phyloP scores from a whole-genome alignment of 2,113 vertebrate species.

The Nycticebus coucang region DNA sequence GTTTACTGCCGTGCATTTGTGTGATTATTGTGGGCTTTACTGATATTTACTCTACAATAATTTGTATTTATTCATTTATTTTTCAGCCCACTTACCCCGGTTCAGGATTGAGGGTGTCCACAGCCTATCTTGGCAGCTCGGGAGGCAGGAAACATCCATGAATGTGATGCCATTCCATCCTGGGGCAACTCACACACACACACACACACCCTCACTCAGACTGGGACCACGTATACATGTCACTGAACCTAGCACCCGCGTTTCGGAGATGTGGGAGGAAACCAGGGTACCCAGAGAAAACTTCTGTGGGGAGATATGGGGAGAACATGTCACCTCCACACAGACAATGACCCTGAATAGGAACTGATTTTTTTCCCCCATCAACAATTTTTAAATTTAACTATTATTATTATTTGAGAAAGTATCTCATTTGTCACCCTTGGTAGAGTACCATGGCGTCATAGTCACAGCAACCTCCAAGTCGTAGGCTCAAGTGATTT shows the following conservation, averaged over 20 bases:
- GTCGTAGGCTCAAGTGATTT: too few species aligned
- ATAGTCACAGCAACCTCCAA: too few species aligned
- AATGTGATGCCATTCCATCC: background rate
- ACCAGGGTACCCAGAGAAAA: background rate
- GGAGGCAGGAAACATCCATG: background rate
- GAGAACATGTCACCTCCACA: background rate
- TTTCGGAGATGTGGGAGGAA: background rate
- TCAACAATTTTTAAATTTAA: too few species aligned
- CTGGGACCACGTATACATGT: background rate
- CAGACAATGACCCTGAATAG: background rate
- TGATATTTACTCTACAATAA: background rate
- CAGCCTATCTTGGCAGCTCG: background rate
- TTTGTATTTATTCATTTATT: background rate
- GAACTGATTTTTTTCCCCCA: background rate
- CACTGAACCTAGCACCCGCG: background rate
- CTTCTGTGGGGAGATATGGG: background rate
- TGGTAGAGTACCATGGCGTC: too few species aligned
- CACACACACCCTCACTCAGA: background rate
- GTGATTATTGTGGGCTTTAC: background rate
- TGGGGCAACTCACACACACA: background rate
- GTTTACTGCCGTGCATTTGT: background rate
- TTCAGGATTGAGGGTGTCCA: background rate
- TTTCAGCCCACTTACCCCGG: background rate
- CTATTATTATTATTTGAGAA: too few species aligned
- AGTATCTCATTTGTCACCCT: too few species aligned